Conservation (phyloP, 2,797 vertebrate genomes). For the Trematomus bernacchii region DNA sequence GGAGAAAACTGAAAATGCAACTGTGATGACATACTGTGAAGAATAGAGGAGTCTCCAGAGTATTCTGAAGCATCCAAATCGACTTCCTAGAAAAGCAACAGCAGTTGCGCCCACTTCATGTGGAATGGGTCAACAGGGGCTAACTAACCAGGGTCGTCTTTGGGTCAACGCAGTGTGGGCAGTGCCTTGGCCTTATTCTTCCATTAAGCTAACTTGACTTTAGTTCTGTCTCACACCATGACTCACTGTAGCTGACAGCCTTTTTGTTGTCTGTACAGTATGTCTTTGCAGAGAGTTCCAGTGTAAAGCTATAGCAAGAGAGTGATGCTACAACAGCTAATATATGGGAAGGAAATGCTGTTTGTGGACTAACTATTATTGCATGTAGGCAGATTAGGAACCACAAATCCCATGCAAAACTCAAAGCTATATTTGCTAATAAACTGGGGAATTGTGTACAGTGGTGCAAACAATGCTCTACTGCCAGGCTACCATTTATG, state of each 20-base stretch:
- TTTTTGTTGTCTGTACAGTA: conserved; percentile 12
- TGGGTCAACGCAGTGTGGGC: conserved; percentile 47
- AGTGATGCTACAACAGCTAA: background rate
- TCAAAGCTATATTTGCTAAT: background rate
- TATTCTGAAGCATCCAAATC: conserved; percentile 55
- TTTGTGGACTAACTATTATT: background rate
- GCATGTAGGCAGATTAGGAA: background rate
- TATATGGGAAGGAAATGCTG: background rate
- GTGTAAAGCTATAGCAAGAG: background rate
- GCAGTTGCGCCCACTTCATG: conserved; percentile 26
- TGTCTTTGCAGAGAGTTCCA: conserved; percentile 4
- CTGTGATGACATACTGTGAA: conserved; percentile 44
- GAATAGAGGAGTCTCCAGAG: conserved; percentile 58
- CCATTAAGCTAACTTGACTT: conserved; percentile 32
- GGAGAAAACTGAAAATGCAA: conserved; percentile 44
- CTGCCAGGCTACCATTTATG: background rate
- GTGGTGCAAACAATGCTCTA: background rate
- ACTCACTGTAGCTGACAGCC: conserved; percentile 11
- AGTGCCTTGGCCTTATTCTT: conserved; percentile 33
- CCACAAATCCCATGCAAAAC: background rate
- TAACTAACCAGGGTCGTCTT: conserved; percentile 54
- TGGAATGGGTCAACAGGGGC: conserved; percentile 62
- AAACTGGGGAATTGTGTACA: background rate
- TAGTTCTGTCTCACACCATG: conserved; percentile 5
- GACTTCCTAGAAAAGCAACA: conserved; percentile 60